phyloP scores from a whole-genome alignment of 1,140 invertebrate species.

The Bombus fervidus region DNA sequence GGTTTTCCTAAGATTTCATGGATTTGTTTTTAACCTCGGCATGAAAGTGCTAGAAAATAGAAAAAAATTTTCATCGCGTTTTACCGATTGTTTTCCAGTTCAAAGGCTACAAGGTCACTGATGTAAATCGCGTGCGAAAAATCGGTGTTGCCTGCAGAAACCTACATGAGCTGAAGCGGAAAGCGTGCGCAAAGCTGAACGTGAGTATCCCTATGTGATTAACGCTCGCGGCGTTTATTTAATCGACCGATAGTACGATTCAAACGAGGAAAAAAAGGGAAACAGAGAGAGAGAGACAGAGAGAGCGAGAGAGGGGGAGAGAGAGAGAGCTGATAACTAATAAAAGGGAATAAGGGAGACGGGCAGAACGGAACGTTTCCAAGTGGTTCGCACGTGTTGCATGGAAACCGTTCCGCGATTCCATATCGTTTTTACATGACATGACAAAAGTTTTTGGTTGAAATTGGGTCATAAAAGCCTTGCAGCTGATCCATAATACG shows the following conservation, averaged over 20 bases:
- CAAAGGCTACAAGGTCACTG: constrained; percentile 88
- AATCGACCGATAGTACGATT: constrained; percentile 7
- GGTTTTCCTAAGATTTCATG: background rate
- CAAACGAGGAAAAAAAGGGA: too few relatives aligned
- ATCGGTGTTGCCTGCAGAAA: constrained; percentile 87
- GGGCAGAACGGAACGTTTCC: background rate
- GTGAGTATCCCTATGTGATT: constrained; percentile 81
- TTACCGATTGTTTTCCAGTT: constrained; percentile 72
- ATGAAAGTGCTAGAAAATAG: too few relatives aligned
- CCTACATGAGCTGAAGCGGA: constrained; percentile 85
- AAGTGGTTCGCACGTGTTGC: background rate
- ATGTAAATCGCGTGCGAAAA: constrained; percentile 85
- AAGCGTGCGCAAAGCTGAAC: constrained; percentile 86
- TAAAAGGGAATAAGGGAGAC: background rate
- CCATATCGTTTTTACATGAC: constrained; percentile 27
- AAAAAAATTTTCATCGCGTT: background rate
- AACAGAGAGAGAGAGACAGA: too few relatives aligned
- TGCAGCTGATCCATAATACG: constrained; percentile 25
- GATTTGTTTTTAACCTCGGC: background rate
- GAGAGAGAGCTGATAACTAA: background rate
- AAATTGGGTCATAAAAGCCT: constrained; percentile 52
- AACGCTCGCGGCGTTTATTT: constrained; percentile 2
- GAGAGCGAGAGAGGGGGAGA: background rate
- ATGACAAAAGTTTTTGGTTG: constrained; percentile 36
- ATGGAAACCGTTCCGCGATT: constrained; percentile 26